A percentile compares a stretch with the other conserved stretches of the same genome.
Conservation (phyloP, 2,797 vertebrate genomes). For the Sternarchorhynchus goeldii region DNA sequence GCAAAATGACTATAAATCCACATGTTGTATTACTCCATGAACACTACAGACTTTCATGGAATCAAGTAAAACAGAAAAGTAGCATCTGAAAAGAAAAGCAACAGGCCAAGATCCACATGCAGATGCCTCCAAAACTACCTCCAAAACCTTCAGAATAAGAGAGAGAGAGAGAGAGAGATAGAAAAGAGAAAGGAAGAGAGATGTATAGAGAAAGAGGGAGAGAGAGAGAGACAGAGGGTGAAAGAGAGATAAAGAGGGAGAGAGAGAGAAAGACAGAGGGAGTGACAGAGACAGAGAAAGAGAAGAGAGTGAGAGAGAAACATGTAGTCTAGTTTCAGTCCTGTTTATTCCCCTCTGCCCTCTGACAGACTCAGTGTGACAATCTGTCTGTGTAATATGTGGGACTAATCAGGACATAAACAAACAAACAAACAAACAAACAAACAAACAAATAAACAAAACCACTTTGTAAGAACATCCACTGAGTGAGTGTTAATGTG, state of each 20-base stretch:
- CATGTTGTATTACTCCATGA: constrained; percentile 20
- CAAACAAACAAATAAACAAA: background rate
- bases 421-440: too few relatives aligned
- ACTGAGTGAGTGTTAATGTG: background rate
- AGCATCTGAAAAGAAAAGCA: constrained; percentile 2
- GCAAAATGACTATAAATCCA: constrained; percentile 21
- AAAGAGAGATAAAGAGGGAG: too few relatives aligned
- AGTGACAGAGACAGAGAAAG: too few relatives aligned
- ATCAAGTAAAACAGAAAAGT: constrained; percentile 19
- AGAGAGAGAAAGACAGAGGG: too few relatives aligned
- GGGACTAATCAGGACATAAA: background rate
- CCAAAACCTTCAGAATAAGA: background rate
- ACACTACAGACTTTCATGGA: constrained; percentile 2
- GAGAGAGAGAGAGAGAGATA: too few relatives aligned
- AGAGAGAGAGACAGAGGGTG: too few relatives aligned
- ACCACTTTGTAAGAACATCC: background rate
- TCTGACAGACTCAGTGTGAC: background rate
- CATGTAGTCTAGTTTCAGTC: background rate
- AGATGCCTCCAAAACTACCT: background rate
- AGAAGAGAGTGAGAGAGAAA: too few relatives aligned
- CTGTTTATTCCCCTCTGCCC: too few relatives aligned
- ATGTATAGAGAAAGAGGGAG: too few relatives aligned
- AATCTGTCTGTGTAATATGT: background rate
- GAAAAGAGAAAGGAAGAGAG: too few relatives aligned
- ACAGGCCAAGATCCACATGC: background rate